These are phyloP conservation scores for Ammospiza nelsoni DNA, from an alignment of 2,113 vertebrate species.

Conservation along the genomic window DNA sequence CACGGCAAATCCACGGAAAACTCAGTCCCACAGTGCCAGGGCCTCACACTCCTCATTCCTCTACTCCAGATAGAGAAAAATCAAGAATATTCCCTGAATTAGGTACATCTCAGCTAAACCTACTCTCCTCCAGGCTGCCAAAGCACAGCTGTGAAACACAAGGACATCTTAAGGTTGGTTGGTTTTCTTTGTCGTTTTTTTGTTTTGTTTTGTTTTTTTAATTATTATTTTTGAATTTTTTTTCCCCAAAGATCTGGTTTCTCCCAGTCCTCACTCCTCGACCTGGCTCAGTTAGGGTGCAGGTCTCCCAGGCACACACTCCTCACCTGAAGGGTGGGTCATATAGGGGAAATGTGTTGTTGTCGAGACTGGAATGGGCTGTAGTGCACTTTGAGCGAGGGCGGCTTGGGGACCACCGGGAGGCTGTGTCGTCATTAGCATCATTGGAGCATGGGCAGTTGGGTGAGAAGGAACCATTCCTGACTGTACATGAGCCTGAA, in stretches of 20 bases:
- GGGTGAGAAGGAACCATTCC: conserved; percentile 95
- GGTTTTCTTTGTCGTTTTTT: neutral
- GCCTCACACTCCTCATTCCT: neutral
- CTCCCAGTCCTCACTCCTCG: neutral
- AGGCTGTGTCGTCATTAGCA: conserved; percentile 98
- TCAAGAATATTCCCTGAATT: neutral
- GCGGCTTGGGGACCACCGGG: conserved; percentile 92
- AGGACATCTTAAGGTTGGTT: conserved; percentile 20
- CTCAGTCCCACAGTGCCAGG: neutral
- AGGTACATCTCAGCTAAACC: neutral
- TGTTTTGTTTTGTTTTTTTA: too few relatives aligned
- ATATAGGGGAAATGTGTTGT: conserved; percentile 88
- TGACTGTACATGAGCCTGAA: conserved; percentile 98
- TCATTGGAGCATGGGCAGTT: conserved; percentile 92
- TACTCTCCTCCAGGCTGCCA: neutral
- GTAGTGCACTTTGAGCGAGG: conserved; percentile 92
- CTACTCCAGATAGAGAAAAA: neutral
- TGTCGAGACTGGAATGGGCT: conserved; percentile 93
- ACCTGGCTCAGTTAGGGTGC: conserved; percentile 66
- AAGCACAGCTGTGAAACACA: neutral
- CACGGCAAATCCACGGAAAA: neutral
- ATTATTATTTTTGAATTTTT: neutral
- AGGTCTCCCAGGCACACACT: conserved; percentile 80
- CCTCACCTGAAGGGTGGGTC: conserved; percentile 87
- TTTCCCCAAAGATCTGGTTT: neutral